Percentiles rank a stretch among this genome's conserved stretches.
Evolutionary conservation across 2,797 vertebrate genomes (phyloP).

Genomic region (Mallotus villosus): DNA sequence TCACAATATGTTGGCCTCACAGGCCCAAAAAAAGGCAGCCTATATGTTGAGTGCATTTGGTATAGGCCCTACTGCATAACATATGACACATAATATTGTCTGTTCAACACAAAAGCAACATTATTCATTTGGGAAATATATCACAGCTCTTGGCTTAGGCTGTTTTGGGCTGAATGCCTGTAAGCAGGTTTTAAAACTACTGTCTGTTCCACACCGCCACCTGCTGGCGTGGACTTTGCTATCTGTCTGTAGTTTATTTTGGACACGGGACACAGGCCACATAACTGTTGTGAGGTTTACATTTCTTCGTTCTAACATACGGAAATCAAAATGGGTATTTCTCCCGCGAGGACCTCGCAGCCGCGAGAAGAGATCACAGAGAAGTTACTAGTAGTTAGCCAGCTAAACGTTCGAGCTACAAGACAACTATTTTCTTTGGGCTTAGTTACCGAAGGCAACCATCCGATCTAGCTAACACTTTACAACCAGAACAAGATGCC

Average conservation of each 20-base stretch:
- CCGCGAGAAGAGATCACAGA: no score
- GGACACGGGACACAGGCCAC: no score
- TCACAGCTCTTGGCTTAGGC: no score
- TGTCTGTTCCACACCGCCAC: conserved; percentile 2
- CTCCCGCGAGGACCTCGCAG: no score
- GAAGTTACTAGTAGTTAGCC: no score
- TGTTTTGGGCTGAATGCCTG: neutral
- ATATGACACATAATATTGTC: neutral
- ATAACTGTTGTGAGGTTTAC: no score
- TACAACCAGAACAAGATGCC: conserved; percentile 1
- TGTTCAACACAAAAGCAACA: neutral
- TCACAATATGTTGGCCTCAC: no score
- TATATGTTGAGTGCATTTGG: no score
- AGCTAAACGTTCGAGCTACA: neutral
- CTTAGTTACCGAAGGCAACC: neutral
- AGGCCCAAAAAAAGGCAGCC: no score
- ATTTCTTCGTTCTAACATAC: no score
- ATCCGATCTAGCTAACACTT: neutral
- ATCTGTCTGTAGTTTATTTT: neutral
- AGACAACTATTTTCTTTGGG: neutral
- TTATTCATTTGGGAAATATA: neutral
- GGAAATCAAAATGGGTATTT: no score
- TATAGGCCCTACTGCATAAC: neutral
- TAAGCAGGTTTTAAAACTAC: neutral
- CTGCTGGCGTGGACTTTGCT: conserved; percentile 4